Base-by-base conservation (phyloP, 2,113 vertebrate species). In the Leuciscus idus region DNA sequence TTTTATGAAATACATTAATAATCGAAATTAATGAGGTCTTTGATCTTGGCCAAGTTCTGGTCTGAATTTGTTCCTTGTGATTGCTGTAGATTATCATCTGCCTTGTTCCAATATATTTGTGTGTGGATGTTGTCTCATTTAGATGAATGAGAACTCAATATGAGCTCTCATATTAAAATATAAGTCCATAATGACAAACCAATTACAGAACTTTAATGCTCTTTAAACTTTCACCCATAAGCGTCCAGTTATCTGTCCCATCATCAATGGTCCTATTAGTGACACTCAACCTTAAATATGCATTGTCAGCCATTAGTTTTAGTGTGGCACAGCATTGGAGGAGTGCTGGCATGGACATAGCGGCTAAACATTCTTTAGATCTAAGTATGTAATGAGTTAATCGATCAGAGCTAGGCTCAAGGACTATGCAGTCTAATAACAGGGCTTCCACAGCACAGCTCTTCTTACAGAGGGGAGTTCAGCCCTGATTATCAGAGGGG, bases 401-500 rank as follows among this genome's bases (percentile, higher is more conserved):
- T 84, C 75, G 61, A 86, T 84, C 64, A 86, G 76, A 77, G 52
- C 81, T 39, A 50, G 70, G 81, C 81, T 88, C 79, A 87, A 84
- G 83, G 82, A 81, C 52, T 78, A 68, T 21, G 19, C 28, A 50
- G 43, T 82, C 85, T 89, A 78, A 89, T 87, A 85, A 89, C 80
- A 61, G 85, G 68, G 46, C 76, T 79, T 66, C 46, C 15, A 76
- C 83, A 90, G 73, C 57, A 74, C 75, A 81, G 70, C 81, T 83
- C 80, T 61, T 57, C 68, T 85, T 82, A 72, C 80, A 43, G 74
- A 77, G 85, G 85, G 85, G 80, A 86, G 83, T 87, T 90, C 84
- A 90, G 78, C 84, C 59, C 78, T 88, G 90, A 90, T 92, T 87
- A 91, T 81, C 77, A 55, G 73, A 75, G 75, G 62, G 55, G 85